Percentiles rank a stretch among this genome's conserved stretches.
Conservation (phyloP, 2,888 invertebrate genomes). For the Lomographa bimaculata region DNA sequence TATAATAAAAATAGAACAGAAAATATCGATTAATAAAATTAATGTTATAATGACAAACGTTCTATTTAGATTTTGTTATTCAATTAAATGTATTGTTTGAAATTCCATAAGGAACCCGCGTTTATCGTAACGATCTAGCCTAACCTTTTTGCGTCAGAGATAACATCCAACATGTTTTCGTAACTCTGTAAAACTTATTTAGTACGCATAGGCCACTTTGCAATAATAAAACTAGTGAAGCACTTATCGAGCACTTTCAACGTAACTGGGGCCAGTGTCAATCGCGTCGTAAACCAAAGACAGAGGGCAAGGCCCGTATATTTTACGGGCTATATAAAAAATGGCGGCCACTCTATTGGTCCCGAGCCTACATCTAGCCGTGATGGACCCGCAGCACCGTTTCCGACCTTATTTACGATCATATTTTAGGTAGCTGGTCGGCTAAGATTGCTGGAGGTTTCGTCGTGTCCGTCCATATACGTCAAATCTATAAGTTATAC, state of each 20-base stretch:
- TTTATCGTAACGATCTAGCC: no score
- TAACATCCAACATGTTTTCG: no score
- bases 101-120: background rate
- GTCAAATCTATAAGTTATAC: no score
- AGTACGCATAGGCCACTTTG: constrained; percentile 23
- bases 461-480: no score
- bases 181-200: constrained; percentile 23
- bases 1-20: no score
- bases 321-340: constrained; percentile 41
- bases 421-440: constrained; percentile 17
- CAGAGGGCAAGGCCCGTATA: constrained; percentile 31
- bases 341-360: constrained; percentile 26
- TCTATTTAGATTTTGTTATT: no score
- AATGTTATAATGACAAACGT: no score
- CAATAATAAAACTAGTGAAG: constrained; percentile 26
- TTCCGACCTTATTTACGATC: constrained; percentile 21
- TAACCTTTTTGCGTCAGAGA: constrained; percentile 3
- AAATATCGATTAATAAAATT: no score
- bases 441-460: constrained; percentile 17
- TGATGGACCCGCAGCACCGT: constrained; percentile 15
- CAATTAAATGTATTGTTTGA: no score
- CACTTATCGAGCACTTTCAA: constrained; percentile 22
- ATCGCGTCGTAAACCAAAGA: constrained; percentile 47
- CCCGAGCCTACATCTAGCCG: constrained; percentile 7
- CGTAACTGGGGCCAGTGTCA: constrained; percentile 47